Evolutionary conservation across 2,113 vertebrate species (phyloP).

Genomic region (Leucoraja erinaceus): DNA sequence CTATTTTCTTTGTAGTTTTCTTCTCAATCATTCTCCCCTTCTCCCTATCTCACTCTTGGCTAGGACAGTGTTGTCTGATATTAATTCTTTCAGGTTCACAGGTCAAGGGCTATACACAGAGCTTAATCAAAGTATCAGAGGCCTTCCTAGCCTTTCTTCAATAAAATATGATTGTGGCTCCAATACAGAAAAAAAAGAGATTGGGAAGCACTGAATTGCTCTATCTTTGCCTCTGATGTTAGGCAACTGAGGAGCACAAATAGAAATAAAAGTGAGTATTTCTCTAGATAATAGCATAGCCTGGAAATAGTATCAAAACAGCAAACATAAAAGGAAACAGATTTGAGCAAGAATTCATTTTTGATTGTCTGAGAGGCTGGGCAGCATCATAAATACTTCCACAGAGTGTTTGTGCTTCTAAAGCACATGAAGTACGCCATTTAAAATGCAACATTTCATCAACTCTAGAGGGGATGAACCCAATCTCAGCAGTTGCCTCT

Average conservation of each 20-base stretch:
- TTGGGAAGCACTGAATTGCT: neutral
- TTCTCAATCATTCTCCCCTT: slow-evolving; percentile 11
- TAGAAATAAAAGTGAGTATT: neutral
- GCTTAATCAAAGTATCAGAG: slow-evolving; percentile 35
- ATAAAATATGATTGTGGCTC: slow-evolving; percentile 29
- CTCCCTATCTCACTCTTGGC: neutral
- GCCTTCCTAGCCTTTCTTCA: neutral
- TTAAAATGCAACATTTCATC: slow-evolving; percentile 34
- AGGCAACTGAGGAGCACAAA: slow-evolving; percentile 2
- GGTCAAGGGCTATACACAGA: slow-evolving; percentile 31
- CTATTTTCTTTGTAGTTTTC: slow-evolving; percentile 31
- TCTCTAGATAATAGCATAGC: slow-evolving; percentile 4
- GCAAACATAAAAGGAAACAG: slow-evolving; percentile 23
- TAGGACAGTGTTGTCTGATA: neutral
- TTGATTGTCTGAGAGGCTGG: slow-evolving; percentile 13
- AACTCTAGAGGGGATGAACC: neutral
- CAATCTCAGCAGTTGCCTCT: neutral
- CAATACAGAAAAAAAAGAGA: neutral
- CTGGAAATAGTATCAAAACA: slow-evolving; percentile 1
- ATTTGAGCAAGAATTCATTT: slow-evolving; percentile 29
- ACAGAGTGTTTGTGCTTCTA: neutral
- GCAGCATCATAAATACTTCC: neutral
- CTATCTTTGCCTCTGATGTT: slow-evolving; percentile 13
- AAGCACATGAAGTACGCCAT: neutral
- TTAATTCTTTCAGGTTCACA: slow-evolving; percentile 29